These are phyloP conservation scores for Acanthis flammea DNA, from an alignment of 2,797 vertebrate genomes.

Conservation along the genomic window DNA sequence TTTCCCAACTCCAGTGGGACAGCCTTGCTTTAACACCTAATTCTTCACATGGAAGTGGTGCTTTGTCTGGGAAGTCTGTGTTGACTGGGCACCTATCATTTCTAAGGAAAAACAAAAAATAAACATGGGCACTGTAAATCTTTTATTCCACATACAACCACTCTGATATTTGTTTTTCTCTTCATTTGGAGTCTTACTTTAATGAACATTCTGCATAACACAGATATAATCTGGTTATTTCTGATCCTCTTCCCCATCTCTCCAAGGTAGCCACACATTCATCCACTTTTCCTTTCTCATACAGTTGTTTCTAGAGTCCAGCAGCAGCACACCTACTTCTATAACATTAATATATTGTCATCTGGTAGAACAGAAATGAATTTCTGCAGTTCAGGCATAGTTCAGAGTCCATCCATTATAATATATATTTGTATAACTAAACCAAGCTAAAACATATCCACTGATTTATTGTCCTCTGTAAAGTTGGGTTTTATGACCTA, in stretches of 20 bases:
- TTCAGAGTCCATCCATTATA: neutral
- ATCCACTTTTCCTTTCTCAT: neutral
- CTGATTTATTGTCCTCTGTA: neutral
- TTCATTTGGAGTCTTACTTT: neutral
- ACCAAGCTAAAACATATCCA: neutral
- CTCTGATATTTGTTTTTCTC: neutral
- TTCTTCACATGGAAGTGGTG: neutral
- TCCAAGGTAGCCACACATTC: neutral
- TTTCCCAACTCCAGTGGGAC: neutral
- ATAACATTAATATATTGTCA: neutral
- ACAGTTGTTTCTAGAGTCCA: neutral
- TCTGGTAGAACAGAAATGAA: neutral
- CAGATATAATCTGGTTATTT: neutral
- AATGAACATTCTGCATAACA: neutral
- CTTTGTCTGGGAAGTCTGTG: neutral
- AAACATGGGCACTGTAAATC: neutral
- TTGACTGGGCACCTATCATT: neutral
- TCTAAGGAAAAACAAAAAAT: neutral
- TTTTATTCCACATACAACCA: neutral
- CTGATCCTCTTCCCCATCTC: neutral
- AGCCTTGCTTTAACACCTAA: neutral
- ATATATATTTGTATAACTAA: neutral
- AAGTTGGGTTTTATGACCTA: neutral
- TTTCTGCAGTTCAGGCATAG: neutral
- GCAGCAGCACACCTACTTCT: neutral